Conservation (phyloP, 2,113 vertebrate species). For the Zosterops japonicus region DNA sequence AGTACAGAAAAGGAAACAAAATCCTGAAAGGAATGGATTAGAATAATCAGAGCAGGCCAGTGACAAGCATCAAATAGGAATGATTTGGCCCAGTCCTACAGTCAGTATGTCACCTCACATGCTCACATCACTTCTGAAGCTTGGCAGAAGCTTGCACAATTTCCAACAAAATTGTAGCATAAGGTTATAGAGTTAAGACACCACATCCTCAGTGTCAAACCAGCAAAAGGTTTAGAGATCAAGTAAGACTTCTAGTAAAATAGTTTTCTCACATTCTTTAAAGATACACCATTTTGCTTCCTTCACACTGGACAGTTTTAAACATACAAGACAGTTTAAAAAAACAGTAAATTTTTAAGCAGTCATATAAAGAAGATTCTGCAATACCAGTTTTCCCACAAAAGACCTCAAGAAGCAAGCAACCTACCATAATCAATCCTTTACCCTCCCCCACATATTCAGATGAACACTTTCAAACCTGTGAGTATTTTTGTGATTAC, state of each 20-base stretch:
- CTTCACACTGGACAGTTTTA: background rate
- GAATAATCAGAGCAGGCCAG: background rate
- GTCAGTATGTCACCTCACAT: background rate
- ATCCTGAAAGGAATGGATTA: background rate
- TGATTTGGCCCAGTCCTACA: background rate
- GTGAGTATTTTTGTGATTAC: background rate
- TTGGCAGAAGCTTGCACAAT: background rate
- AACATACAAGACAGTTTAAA: background rate
- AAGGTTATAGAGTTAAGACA: background rate
- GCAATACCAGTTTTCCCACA: background rate
- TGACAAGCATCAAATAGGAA: background rate
- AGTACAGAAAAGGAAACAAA: background rate
- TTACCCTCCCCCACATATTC: background rate
- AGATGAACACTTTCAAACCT: background rate
- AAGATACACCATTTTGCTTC: background rate
- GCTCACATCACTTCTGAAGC: background rate
- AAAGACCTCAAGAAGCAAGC: background rate
- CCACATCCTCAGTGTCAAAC: background rate
- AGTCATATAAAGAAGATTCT: background rate
- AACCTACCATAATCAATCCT: background rate
- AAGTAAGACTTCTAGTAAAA: background rate
- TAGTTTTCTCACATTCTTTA: background rate
- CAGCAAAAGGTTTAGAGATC: background rate
- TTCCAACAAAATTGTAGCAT: fast-evolving
- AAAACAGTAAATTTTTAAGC: background rate